These are phyloP conservation scores for Argynnis bischoffii DNA, from an alignment of 2,888 invertebrate species.

Conservation along the genomic window DNA sequence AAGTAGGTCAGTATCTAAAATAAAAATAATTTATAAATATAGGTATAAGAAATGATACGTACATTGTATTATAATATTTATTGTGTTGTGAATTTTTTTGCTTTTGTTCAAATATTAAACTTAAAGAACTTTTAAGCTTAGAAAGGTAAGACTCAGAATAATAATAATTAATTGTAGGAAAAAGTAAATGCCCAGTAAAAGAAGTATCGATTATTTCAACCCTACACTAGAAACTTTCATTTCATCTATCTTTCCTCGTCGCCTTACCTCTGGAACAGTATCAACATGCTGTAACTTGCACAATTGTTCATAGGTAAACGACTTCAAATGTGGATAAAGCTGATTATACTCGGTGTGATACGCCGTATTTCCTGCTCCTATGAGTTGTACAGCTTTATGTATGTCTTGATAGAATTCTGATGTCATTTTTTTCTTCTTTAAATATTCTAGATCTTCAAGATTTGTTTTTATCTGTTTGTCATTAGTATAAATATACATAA, in stretches of 20 bases:
- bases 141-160: no score
- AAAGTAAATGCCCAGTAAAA: no score
- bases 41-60: no score
- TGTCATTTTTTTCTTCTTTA: slow-evolving; percentile 65
- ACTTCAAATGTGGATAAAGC: slow-evolving; percentile 59
- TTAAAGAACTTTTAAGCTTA: no score
- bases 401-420: slow-evolving; percentile 60
- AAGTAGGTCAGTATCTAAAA: slow-evolving; percentile 58
- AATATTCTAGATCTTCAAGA: slow-evolving; percentile 64
- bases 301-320: slow-evolving; percentile 61
- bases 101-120: no score
- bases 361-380: slow-evolving; percentile 59
- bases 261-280: slow-evolving; percentile 63
- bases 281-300: slow-evolving; percentile 68
- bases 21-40: slow-evolving; percentile 7
- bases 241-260: no score
- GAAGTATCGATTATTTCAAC: no score
- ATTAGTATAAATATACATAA: background rate
- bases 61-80: no score
- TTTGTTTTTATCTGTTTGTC: slow-evolving; percentile 56
- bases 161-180: no score
- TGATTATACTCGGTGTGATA: slow-evolving; percentile 70
- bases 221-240: no score
- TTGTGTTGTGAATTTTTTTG: no score
- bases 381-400: slow-evolving; percentile 55